phyloP scores from a whole-genome alignment of 2,888 invertebrate species.

The Drosophila suboccidentalis region DNA sequence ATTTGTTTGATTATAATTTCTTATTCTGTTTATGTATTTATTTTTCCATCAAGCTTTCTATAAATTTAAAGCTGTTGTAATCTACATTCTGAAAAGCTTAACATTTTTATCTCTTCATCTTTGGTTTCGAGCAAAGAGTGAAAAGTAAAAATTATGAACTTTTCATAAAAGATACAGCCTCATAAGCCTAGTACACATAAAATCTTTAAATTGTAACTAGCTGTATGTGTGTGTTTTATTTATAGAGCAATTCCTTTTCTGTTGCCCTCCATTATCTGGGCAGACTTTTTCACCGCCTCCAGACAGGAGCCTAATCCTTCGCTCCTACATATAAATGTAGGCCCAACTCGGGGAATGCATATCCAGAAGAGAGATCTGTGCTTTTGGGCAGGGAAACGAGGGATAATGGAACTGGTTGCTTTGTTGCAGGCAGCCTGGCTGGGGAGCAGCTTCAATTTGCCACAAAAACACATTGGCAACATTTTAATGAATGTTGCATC shows the following conservation, averaged over 20 bases:
- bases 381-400: neutral
- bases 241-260: slow-evolving; percentile 18
- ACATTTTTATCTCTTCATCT: neutral
- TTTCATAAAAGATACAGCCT: neutral
- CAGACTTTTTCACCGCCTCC: slow-evolving; percentile 9
- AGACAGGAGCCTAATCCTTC: slow-evolving; percentile 53
- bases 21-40: too few relatives aligned
- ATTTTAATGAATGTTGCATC: slow-evolving; percentile 79
- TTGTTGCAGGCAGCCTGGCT: slow-evolving; percentile 26
- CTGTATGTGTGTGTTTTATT: slow-evolving; percentile 10
- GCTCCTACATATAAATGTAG: slow-evolving; percentile 26
- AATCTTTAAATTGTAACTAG: slow-evolving; percentile 15
- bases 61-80: too few relatives aligned
- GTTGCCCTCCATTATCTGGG: slow-evolving; percentile 16
- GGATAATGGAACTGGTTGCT: neutral
- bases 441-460: slow-evolving; percentile 74
- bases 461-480: slow-evolving; percentile 82
- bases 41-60: too few relatives aligned
- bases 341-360: slow-evolving; percentile 64
- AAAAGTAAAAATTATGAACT: slow-evolving; percentile 14
- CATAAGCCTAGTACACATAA: neutral
- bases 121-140: neutral
- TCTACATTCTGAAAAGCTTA: too few relatives aligned
- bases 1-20: too few relatives aligned
- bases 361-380: slow-evolving; percentile 37